Evolutionary conservation across 2,888 invertebrate species (phyloP), one percentile per base, ranked within the genome.

Genomic region (Ephialtes manifestator): DNA sequence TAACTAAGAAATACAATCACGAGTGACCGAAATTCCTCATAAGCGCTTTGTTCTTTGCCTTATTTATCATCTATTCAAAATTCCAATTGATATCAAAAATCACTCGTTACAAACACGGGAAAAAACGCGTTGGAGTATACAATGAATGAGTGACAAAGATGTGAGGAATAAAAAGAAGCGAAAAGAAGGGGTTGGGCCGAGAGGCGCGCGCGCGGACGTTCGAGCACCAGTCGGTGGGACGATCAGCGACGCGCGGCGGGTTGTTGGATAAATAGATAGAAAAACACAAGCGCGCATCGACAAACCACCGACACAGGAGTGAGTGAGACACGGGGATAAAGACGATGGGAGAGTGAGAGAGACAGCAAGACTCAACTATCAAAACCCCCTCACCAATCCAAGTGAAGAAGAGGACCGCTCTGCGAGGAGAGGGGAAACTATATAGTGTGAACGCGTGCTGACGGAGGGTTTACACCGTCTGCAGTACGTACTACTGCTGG

Each of bases 121-220:
- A 24, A 28, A 53, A n/a, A n/a, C n/a, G n/a, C n/a, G n/a, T n/a
- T n/a, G n/a, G n/a, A n/a, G n/a, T n/a, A 28, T 58, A 58, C 55
- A 4, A 58, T 58, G 55, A 58, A 58, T 58, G 55, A 58, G 55
- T 15, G 60, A 68, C 28, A 70, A 18, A 70, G 18, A 31, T 18
- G 18, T n/a, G 13, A 70, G 18, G 20, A 68, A 51, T 48, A 28
- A 65, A 53, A 68, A 48, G 88, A 87, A 87, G 86, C 89, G 51
- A 8, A 68, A 87, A 88, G 88, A 87, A 90, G 81, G 81, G 82
- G 84, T 85, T 82, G 83, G 75, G 82, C 46, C 78, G 81, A 53
- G 71, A 18, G 81, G 63, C 20, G 71, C 53, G 35, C 39, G 71
- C 77, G 65, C 71, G 72, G 10, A 81, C 79, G 81, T 74, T 86